These are phyloP conservation scores for Holotrichia oblita DNA, from an alignment of 1,140 invertebrate genomes.

Conservation along the genomic window DNA sequence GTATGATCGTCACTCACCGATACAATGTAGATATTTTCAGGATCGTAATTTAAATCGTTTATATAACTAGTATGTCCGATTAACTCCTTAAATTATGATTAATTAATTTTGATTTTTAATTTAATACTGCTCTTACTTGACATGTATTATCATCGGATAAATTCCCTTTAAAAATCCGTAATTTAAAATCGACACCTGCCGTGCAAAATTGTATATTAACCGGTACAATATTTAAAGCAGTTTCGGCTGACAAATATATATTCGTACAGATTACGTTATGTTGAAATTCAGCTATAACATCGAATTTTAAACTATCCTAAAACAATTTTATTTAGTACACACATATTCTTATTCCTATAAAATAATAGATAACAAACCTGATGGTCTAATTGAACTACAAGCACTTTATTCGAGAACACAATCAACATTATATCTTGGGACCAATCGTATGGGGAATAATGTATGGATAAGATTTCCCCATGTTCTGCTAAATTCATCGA, in stretches of 20 bases:
- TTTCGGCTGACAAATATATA: conserved; percentile 71
- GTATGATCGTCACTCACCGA: conserved; percentile 82
- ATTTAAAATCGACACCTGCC: conserved; percentile 67
- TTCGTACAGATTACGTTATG: conserved; percentile 65
- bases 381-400: conserved; percentile 52
- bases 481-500: conserved; percentile 52
- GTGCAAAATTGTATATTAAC: conserved; percentile 68
- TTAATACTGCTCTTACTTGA: conserved; percentile 58
- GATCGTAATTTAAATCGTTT: conserved; percentile 76
- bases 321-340: conserved; percentile 32
- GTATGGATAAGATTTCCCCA: conserved; percentile 55
- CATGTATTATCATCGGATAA: conserved; percentile 63
- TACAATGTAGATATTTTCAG: conserved; percentile 73
- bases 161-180: conserved; percentile 68
- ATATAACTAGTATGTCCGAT: conserved; percentile 75
- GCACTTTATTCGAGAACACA: conserved; percentile 56
- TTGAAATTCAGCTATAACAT: conserved; percentile 61
- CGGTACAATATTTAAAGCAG: conserved; percentile 68
- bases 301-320: conserved; percentile 53
- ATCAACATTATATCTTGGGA: conserved; percentile 58
- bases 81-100: conserved; percentile 63
- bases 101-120: neutral
- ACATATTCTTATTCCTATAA: too few species aligned
- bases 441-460: conserved; percentile 58
- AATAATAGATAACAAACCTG: conserved; percentile 46